Percentiles rank a stretch among this genome's conserved stretches.
Evolutionary conservation across 2,797 vertebrate genomes (phyloP).

Genomic region (Pipistrellus nathusii): DNA sequence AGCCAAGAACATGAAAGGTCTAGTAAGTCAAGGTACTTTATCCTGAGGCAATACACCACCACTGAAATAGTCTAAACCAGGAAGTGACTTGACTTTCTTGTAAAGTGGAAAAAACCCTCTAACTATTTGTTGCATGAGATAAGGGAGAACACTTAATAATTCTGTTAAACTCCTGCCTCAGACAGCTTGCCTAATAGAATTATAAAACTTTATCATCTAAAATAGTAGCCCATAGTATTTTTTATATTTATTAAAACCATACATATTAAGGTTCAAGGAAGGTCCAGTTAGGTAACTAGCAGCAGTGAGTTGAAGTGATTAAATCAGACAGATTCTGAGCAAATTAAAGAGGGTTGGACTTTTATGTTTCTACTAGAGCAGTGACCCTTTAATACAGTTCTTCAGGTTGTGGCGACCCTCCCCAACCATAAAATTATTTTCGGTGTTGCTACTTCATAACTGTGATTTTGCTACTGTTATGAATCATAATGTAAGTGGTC

Average conservation of each 20-base stretch:
- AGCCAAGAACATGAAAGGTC: background rate
- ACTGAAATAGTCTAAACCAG: background rate
- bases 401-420: too few species aligned
- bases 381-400: too few species aligned
- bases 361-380: background rate
- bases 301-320: background rate
- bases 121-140: background rate
- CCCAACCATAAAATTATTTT: too few species aligned
- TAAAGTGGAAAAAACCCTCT: background rate
- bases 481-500: too few species aligned
- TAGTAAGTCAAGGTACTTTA: background rate
- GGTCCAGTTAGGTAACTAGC: background rate
- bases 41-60: background rate
- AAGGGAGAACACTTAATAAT: slow-evolving; percentile 9
- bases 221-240: slow-evolving; percentile 19
- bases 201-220: slow-evolving; percentile 40
- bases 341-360: background rate
- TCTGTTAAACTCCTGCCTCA: slow-evolving; percentile 32
- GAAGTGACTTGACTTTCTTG: background rate
- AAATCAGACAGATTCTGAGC: background rate
- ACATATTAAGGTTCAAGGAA: background rate
- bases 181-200: slow-evolving; percentile 1
- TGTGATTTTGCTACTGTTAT: too few species aligned
- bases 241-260: slow-evolving; percentile 18
- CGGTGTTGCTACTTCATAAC: too few species aligned